Evolutionary conservation across 1,140 invertebrate genomes (phyloP), one percentile per base, ranked within the genome.

Genomic region (Choristoneura fumiferana): DNA sequence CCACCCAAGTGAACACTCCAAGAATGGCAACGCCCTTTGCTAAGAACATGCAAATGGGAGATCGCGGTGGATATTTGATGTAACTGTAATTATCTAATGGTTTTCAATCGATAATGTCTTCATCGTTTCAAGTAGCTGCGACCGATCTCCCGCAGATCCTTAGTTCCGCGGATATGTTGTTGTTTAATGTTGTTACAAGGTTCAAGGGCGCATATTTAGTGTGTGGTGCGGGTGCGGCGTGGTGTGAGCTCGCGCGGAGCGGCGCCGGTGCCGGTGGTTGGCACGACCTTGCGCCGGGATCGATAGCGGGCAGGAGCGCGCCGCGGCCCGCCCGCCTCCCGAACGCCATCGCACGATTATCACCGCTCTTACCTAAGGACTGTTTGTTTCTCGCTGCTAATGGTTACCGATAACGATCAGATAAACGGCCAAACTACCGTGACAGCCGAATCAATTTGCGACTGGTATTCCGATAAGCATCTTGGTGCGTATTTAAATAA

Each of bases 241-340:
- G 43, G 17, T 13, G 43, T 6, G 22, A 29, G 22, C 22, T n/a
- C 2, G 22, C 58, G 68, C 72, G 67, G 69, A 63, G 62, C 55
- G 60, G 38, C 45, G 40, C 45, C 64, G 67, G 38, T 45, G 40
- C 45, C 64, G 67, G 68, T 63, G 73, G 72, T 74, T 60, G 70
- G 71, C 69, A 68, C 69, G 60, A 62, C 65, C 69, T 68, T 67
- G 64, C 62, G 64, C 54, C 73, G 73, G 74, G 73, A 80, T 84
- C 76, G 70, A 83, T 84, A 83, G 75, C 72, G 72, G 67, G 67
- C 64, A 71, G 79, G 65, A 69, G 73, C 78, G 76, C 78, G 75
- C 77, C 77, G 74, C 66, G 66, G 76, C 54, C 78, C 54, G 54
- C 65, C 65, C 65, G 63, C 64, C 64, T 62, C 66, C 66, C 38